Percentiles rank a stretch among this genome's conserved stretches.
These are phyloP conservation scores for Miichthys miiuy DNA, from an alignment of 2,797 vertebrate genomes.

Conservation along the genomic window DNA sequence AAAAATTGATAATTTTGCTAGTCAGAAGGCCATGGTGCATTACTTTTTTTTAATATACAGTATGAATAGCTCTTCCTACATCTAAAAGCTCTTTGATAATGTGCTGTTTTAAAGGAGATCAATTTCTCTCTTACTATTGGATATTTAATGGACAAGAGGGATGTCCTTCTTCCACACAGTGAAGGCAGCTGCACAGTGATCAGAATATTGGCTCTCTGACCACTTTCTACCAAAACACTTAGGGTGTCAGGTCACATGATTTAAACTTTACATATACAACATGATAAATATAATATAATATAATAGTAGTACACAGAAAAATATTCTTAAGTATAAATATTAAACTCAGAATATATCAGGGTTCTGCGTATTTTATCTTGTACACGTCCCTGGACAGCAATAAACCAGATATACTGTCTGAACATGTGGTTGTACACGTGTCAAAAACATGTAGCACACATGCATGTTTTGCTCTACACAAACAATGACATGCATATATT, in stretches of 20 bases:
- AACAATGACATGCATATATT: neutral
- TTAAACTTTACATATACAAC: neutral
- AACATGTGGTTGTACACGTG: too few relatives aligned
- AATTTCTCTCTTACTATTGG: neutral
- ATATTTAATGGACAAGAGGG: neutral
- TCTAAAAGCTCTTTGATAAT: neutral
- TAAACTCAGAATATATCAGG: too few relatives aligned
- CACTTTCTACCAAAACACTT: neutral
- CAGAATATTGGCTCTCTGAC: neutral
- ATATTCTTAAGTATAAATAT: too few relatives aligned
- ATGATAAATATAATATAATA: neutral
- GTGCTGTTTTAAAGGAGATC: neutral
- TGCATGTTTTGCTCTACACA: too few relatives aligned
- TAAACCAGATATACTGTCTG: too few relatives aligned
- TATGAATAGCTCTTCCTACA: neutral
- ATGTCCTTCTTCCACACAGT: neutral
- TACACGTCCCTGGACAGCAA: neutral
- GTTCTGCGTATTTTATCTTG: neutral
- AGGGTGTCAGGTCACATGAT: neutral
- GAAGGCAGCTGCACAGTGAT: neutral
- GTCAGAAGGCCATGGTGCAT: neutral
- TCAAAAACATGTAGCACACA: too few relatives aligned
- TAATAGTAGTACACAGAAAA: too few relatives aligned
- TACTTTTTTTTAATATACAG: too few relatives aligned
- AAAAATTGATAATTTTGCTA: neutral